Percentiles rank a stretch among this genome's conserved stretches.
These are phyloP conservation scores for Sapayoa aenigma DNA, from an alignment of 2,113 vertebrate species.

Conservation along the genomic window DNA sequence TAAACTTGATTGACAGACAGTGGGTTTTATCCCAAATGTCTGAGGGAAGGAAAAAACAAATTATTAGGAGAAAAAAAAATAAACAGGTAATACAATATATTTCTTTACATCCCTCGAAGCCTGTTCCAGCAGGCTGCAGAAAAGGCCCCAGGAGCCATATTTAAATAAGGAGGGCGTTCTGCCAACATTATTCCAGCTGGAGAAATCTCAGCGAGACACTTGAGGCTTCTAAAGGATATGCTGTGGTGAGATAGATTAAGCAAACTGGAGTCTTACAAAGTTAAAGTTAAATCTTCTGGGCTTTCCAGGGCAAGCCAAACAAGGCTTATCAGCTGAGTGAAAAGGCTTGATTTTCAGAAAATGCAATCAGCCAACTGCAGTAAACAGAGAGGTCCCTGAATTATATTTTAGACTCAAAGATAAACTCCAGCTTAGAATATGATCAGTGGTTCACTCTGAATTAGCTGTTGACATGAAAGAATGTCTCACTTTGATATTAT, in stretches of 20 bases:
- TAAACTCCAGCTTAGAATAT: background rate
- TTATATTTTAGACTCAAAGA: background rate
- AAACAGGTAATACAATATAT: constrained; percentile 58
- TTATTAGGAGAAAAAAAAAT: constrained; percentile 31
- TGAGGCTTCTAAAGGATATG: constrained; percentile 44
- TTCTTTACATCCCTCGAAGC: constrained; percentile 37
- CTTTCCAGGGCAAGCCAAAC: background rate
- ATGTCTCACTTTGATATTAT: background rate
- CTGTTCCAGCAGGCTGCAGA: constrained; percentile 43
- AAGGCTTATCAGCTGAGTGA: background rate
- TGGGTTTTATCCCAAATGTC: background rate
- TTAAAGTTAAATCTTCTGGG: background rate
- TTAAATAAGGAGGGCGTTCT: constrained; percentile 18
- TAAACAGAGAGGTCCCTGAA: background rate
- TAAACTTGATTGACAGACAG: background rate
- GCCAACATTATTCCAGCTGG: constrained; percentile 34
- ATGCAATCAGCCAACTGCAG: background rate
- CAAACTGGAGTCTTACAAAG: constrained; percentile 2
- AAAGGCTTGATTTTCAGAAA: background rate
- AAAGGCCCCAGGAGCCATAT: constrained; percentile 23
- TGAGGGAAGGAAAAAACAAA: background rate
- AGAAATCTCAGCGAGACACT: constrained; percentile 25
- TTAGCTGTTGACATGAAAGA: background rate
- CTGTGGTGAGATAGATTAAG: constrained; percentile 27
- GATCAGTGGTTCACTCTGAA: background rate